phyloP scores from a whole-genome alignment of 2,888 invertebrate genomes.

The Opisthograptis luteolata region DNA sequence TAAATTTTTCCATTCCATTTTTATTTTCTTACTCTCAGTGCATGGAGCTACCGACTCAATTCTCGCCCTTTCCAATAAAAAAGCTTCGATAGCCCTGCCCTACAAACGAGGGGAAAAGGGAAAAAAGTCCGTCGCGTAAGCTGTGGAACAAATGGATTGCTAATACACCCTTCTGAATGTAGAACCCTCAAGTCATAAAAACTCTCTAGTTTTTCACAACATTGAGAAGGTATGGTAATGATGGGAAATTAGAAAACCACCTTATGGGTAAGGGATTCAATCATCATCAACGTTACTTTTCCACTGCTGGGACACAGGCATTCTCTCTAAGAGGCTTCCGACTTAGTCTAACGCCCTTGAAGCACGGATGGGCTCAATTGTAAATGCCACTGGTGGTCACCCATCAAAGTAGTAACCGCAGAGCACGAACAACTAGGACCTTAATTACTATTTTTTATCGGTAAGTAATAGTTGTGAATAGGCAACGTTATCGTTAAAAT shows the following conservation, averaged over 20 bases:
- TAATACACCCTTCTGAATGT: conserved; percentile 25
- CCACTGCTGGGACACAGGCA: too few species aligned
- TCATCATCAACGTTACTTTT: too few species aligned
- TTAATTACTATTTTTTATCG: too few species aligned
- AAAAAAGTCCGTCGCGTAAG: conserved; percentile 21
- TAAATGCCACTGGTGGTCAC: too few species aligned
- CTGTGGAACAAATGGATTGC: conserved; percentile 22
- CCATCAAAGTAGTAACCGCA: too few species aligned
- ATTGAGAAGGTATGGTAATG: conserved; percentile 1
- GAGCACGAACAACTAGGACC: too few species aligned
- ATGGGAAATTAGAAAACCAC: neutral
- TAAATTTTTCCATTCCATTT: neutral
- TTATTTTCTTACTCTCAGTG: neutral
- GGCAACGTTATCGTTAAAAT: too few species aligned
- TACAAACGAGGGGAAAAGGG: conserved; percentile 3
- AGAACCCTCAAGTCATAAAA: conserved; percentile 9
- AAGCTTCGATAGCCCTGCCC: conserved; percentile 20
- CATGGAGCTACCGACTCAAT: conserved; percentile 8
- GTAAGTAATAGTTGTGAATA: too few species aligned
- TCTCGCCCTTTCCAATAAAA: neutral
- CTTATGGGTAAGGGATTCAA: neutral
- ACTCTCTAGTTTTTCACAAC: conserved; percentile 13
- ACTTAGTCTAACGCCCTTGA: too few species aligned
- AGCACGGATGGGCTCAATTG: too few species aligned
- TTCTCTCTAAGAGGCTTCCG: too few species aligned